A percentile compares a stretch with the other conserved stretches of the same genome.
Conservation (phyloP, 2,888 invertebrate genomes). For the Cacoxenus indagator region DNA sequence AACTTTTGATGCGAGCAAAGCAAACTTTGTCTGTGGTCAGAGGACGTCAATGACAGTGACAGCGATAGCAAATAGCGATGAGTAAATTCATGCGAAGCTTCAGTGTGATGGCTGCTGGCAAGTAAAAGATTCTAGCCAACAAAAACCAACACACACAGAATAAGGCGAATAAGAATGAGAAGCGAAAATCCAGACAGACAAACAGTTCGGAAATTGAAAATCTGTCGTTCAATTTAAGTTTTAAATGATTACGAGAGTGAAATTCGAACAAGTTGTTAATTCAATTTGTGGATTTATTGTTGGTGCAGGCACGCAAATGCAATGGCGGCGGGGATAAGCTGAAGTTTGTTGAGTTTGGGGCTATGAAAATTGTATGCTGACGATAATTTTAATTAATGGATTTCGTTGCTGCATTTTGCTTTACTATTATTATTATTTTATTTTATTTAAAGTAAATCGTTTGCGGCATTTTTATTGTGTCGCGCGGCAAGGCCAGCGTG, state of each 20-base stretch:
- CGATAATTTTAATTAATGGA: not conserved
- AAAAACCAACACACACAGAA: not conserved
- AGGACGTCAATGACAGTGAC: not conserved
- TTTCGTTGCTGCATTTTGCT: not conserved
- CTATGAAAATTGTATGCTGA: not conserved
- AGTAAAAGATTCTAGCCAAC: too few species aligned
- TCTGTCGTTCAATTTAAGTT: slow-evolving; percentile 18
- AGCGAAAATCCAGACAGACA: not conserved
- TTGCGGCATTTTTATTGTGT: not conserved
- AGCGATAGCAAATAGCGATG: not conserved
- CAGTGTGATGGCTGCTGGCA: too few species aligned
- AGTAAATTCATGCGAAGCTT: too few species aligned
- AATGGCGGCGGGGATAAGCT: not conserved
- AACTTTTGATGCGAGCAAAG: not conserved
- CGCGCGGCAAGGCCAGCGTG: not conserved
- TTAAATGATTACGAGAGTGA: slow-evolving; percentile 11
- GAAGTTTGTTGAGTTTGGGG: not conserved
- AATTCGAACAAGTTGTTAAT: slow-evolving; percentile 12
- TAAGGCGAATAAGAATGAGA: not conserved
- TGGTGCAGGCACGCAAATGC: not conserved
- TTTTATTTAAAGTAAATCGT: too few species aligned
- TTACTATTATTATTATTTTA: not conserved
- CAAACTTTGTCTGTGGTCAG: slow-evolving; percentile 17
- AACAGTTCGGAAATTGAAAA: slow-evolving; percentile 20
- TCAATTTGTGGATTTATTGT: slow-evolving; percentile 18